phyloP scores from a whole-genome alignment of 2,888 invertebrate genomes.

The Sesia bembeciformis region DNA sequence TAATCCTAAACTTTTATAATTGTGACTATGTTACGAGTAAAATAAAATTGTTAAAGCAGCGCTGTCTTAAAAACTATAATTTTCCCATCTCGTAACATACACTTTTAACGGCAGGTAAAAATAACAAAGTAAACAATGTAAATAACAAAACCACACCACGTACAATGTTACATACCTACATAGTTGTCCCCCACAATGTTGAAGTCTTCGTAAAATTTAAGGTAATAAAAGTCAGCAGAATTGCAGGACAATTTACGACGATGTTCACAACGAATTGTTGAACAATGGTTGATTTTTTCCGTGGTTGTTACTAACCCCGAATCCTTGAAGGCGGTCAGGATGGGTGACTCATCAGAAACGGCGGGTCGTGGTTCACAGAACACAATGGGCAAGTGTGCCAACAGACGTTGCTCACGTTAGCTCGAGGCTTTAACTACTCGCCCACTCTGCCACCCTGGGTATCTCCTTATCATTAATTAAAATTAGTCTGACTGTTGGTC shows the following conservation, averaged over 20 bases:
- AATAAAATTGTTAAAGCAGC: too few relatives aligned
- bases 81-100: too few relatives aligned
- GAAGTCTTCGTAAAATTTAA: not conserved
- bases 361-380: conserved; percentile 46
- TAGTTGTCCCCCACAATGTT: not conserved
- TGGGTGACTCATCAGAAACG: conserved; percentile 51
- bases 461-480: too few relatives aligned
- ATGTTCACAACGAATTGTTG: conserved; percentile 3
- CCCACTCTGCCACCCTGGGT: too few relatives aligned
- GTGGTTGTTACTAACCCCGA: conserved; percentile 19
- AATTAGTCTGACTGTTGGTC: too few relatives aligned
- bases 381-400: conserved; percentile 17
- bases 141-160: not conserved
- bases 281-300: conserved; percentile 53
- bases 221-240: conserved; percentile 1
- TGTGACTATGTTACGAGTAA: too few relatives aligned
- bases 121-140: not conserved
- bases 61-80: too few relatives aligned
- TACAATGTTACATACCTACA: not conserved
- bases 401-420: not conserved
- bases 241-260: not conserved
- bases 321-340: conserved; percentile 50
- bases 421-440: too few relatives aligned
- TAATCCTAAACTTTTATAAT: too few relatives aligned
- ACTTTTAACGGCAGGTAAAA: too few relatives aligned